Conservation (phyloP, 1,140 invertebrate species). For the Uloborus diversus region DNA sequence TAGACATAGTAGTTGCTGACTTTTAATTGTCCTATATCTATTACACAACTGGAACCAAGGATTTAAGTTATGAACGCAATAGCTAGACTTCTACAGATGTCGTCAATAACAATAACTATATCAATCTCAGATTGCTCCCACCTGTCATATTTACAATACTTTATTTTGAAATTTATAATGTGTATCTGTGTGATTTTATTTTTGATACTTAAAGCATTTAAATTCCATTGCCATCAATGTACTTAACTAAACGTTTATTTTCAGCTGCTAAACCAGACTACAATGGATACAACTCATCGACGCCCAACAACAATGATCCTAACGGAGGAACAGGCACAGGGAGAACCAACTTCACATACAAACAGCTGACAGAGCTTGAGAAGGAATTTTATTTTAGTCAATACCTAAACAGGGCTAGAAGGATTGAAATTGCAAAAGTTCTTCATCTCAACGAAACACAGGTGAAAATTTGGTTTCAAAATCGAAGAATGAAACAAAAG, state of each 20-base stretch:
- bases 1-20: too few species aligned
- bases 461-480: constrained; percentile 69
- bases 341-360: constrained; percentile 98
- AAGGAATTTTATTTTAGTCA: constrained; percentile 99
- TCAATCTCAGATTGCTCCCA: not conserved
- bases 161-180: not conserved
- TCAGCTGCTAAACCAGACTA: constrained; percentile 38
- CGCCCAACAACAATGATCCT: constrained; percentile 23
- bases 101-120: too few species aligned
- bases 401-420: constrained; percentile 93
- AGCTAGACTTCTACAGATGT: too few species aligned
- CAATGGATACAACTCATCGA: constrained; percentile 21
- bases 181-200: too few species aligned
- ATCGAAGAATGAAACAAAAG: constrained; percentile 65
- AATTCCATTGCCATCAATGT: too few species aligned
- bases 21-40: too few species aligned
- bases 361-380: constrained; percentile 97
- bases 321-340: constrained; percentile 69
- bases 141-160: not conserved
- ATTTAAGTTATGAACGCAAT: too few species aligned
- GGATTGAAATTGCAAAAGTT: constrained; percentile 97
- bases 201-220: too few species aligned
- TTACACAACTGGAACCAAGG: too few species aligned
- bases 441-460: constrained; percentile 97
- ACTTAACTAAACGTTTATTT: too few species aligned